Evolutionary conservation across 2,113 vertebrate genomes (phyloP).

Genomic region (Colaptes auratus): DNA sequence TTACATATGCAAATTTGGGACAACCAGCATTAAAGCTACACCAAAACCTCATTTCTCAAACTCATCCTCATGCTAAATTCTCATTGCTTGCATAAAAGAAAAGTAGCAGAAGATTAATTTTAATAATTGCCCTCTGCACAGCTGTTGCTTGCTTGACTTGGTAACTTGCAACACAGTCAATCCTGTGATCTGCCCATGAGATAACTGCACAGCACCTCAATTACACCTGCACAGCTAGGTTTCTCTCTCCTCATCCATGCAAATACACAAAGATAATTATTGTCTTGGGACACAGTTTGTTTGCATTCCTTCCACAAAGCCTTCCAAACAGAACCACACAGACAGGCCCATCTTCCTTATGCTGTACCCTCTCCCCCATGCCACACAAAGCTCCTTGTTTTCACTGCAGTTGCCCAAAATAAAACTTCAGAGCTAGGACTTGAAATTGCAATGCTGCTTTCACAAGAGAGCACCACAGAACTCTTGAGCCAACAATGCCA

Average conservation of each 20-base stretch:
- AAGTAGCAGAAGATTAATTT: background rate
- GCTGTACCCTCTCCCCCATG: background rate
- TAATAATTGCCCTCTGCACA: background rate
- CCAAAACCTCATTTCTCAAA: background rate
- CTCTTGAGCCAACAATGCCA: background rate
- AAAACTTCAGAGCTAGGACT: background rate
- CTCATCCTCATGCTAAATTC: background rate
- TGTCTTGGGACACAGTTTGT: background rate
- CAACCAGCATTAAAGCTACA: background rate
- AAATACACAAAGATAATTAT: background rate
- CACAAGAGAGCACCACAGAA: background rate
- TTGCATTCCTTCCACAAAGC: background rate
- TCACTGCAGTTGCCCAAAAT: background rate
- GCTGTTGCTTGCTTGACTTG: background rate
- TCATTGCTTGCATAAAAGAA: background rate
- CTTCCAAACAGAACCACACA: background rate
- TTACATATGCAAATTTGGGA: background rate
- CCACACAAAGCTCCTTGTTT: background rate
- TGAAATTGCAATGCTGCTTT: background rate
- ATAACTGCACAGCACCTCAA: background rate
- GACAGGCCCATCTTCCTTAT: background rate
- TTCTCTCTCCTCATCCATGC: background rate
- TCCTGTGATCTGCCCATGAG: background rate
- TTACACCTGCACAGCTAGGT: slow-evolving; percentile 18
- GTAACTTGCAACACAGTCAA: background rate